Evolutionary conservation across 1,140 invertebrate species (phyloP), one percentile per base, ranked within the genome.

Genomic region (Drepana arcuata): DNA sequence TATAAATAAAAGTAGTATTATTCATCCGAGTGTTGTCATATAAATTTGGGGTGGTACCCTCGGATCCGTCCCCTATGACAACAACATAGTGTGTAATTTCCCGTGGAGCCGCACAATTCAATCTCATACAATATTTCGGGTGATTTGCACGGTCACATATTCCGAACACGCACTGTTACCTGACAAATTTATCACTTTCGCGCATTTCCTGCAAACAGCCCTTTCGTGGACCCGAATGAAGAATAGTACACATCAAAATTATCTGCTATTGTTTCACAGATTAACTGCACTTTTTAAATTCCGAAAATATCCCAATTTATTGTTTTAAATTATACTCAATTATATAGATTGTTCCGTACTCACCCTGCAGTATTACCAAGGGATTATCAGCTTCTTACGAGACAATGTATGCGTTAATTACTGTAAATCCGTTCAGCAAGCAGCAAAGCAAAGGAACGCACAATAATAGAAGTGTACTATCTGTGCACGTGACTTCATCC

Each of bases 171-270:
- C 52, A 65, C 59, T 47, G 48, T 55, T 61, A 66, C 62, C 54
- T 66, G 63, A 63, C 54, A 71, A 66, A 71, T 71, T 68, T 66
- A 71, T 71, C 67, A 68, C 59, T 66, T 63, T 61, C 50, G 41
- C 62, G 48, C 37, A 52, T 60, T 59, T 48, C 48, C 52, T 62
- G 61, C 28, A 21, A 35, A 21, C 12, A 5, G 34, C 7, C 14
- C 25, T 16, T 10, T 7, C 14, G 16, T 21, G 12, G 29, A 27
- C 21, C 13, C 18, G 12, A 31, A 30, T 31, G 14, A 31, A 39
- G 31, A 38, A 39, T 18, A 16, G 13, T 16, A n/a, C n/a, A n/a
- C n/a, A n/a, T n/a, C n/a, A n/a, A n/a, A n/a, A n/a, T n/a, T n/a
- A n/a, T n/a, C n/a, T n/a, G n/a, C n/a, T n/a, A n/a, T n/a, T n/a